Evolutionary conservation across 1,140 invertebrate genomes (phyloP).

Genomic region (Rhagoletis zephyria): DNA sequence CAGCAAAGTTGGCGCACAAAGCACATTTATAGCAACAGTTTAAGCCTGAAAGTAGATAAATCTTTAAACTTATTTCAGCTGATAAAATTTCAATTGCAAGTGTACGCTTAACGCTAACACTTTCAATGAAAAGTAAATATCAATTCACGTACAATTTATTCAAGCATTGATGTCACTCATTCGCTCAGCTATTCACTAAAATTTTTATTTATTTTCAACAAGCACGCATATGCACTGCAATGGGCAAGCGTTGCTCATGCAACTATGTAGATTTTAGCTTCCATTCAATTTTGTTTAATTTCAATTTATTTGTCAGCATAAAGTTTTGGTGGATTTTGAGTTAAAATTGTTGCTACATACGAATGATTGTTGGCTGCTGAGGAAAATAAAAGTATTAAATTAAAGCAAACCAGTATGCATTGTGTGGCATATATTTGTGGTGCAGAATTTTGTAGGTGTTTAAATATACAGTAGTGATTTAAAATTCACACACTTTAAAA

Average conservation of each 20-base stretch:
- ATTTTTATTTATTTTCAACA: not conserved
- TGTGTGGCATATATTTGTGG: too few relatives aligned
- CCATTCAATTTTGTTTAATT: not conserved
- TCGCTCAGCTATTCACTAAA: not conserved
- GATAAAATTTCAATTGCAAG: constrained; percentile 32
- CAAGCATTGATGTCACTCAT: not conserved
- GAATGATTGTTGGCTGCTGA: too few relatives aligned
- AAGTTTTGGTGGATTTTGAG: not conserved
- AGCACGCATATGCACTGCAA: not conserved
- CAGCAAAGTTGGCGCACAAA: not conserved
- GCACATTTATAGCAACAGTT: constrained; percentile 1
- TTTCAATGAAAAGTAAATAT: constrained; percentile 10
- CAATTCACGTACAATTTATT: not conserved
- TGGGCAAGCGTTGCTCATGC: not conserved
- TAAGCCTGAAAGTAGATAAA: constrained; percentile 17
- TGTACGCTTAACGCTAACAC: not conserved
- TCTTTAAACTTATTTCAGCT: constrained; percentile 34
- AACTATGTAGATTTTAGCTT: not conserved
- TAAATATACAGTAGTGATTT: too few relatives aligned
- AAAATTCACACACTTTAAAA: too few relatives aligned
- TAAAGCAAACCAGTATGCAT: too few relatives aligned
- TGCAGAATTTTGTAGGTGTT: too few relatives aligned
- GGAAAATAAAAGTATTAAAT: too few relatives aligned
- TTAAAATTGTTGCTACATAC: not conserved
- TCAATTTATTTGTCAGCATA: not conserved